Base-by-base conservation (phyloP, 2,888 invertebrate species). In the Sphaerophoria rueppellii region DNA sequence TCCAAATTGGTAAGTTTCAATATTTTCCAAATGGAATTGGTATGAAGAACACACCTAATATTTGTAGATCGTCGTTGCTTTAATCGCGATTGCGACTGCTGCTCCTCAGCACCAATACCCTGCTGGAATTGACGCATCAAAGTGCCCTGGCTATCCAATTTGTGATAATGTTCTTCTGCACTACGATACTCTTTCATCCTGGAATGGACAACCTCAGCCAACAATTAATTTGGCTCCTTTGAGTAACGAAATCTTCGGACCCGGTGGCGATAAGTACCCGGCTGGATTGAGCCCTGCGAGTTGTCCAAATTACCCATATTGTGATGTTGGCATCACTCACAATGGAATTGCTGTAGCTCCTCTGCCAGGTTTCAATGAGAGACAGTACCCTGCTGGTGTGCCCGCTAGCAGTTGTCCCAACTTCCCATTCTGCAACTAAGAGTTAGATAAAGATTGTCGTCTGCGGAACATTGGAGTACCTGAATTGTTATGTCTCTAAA, bases 241-340 rank as follows among this genome's bases (percentile, higher is more conserved):
- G 48, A 88, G 88, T 72, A 87, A 87, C 52, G 24, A 24, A 2
- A 76, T 88, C 71, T 67, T 89, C 1, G 76, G 82, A 32, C 88
- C 90, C 35, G 91, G 90, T 43, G 92, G 89, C 67, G 91, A 91
- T 72, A 92, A 91, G 82, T 93, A 90, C 87, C 93, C 93, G 78
- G 92, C 93, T 83, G 93, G 93, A 78, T 90, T 93, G 32, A 91
- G 90, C 87, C 93, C 93, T 16, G 91, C 92, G 69, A 88, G 91
- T 83, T 93, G 93, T 88, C 93, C 93, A 88, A 93, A 93, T 89
- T 93, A 93, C 90, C 93, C 93, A 81, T 93, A 92, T 90, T 93
- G 93, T 86, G 91, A 92, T 89, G 24, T 24, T 24, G 91, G 90
- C 76, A 90, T 90, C 85, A 91, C 89, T 71, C 91, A 90, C 71